A percentile compares a stretch with the other conserved stretches of the same genome.
phyloP scores from a whole-genome alignment of 2,113 vertebrate species.

The Thamnophis sirtalis region DNA sequence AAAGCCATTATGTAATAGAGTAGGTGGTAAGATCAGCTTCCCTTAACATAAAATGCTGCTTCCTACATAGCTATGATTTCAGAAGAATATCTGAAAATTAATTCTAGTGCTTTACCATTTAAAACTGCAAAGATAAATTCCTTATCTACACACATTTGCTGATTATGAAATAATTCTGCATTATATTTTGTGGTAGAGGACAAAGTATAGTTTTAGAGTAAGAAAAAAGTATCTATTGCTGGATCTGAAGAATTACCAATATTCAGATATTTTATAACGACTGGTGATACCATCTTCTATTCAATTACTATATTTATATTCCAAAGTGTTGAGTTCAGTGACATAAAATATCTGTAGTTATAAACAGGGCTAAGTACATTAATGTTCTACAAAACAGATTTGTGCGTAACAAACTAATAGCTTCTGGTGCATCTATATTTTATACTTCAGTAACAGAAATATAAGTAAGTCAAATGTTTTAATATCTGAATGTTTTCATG shows the following conservation, averaged over 20 bases:
- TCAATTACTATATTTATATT: neutral
- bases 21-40: neutral
- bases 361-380: no score
- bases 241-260: neutral
- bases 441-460: neutral
- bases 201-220: neutral
- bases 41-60: neutral
- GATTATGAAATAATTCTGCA: neutral
- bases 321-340: neutral
- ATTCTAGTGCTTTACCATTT: neutral
- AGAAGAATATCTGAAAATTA: neutral
- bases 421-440: neutral
- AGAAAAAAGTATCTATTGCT: neutral
- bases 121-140: neutral
- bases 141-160: neutral
- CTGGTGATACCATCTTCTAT: neutral
- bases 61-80: neutral
- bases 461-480: neutral
- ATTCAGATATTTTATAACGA: neutral
- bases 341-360: neutral
- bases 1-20: neutral
- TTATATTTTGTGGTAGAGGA: neutral
- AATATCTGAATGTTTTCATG: neutral
- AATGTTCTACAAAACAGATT: neutral
- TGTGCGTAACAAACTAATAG: neutral